Base-by-base conservation (phyloP, 2,888 invertebrate genomes). In the Agriopis aurantiaria region DNA sequence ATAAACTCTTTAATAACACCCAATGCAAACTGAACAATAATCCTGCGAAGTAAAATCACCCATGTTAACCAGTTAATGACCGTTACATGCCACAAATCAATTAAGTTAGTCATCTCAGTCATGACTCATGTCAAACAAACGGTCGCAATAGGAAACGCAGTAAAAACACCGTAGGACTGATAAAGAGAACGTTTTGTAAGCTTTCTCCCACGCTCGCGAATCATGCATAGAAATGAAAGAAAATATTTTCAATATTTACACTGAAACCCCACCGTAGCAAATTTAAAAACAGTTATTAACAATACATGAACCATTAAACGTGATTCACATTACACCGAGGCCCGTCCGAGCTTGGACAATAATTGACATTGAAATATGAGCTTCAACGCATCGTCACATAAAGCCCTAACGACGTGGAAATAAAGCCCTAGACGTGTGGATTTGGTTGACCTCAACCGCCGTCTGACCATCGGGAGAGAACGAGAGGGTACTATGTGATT, bases 21-120 rank as follows among this genome's bases (percentile, higher is more conserved):
- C 11, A 55, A 55, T 1, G 55, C 55, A 40, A 55, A 55, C 11
- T 8, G 43, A n/a, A 33, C 33, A 41, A 49, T 56, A 69, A 64
- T 78, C 72, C 82, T 72, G 79, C 75, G 73, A 76, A 81, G 78
- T 86, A 83, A 87, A 88, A 86, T 85, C 87, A 90, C 85, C 86
- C 84, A 86, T 82, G 83, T 87, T 86, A 87, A 83, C 70, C 85
- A 86, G 83, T 89, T 88, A 90, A 91, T 82, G 82, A 88, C 88
- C 88, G 87, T 88, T 82, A 85, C 91, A 91, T 89, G 90, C 89
- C 77, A 84, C 86, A 88, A 91, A 91, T 91, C 89, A 90, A 89
- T 89, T 87, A 88, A 88, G 85, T 91, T 90, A 91, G 91, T 92
- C 91, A 91, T 89, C 88, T 85, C 78, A 76, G 81, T 81, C 79